Evolutionary conservation across 2,888 invertebrate species (phyloP).

Genomic region (Dryocosmus kuriphilus): DNA sequence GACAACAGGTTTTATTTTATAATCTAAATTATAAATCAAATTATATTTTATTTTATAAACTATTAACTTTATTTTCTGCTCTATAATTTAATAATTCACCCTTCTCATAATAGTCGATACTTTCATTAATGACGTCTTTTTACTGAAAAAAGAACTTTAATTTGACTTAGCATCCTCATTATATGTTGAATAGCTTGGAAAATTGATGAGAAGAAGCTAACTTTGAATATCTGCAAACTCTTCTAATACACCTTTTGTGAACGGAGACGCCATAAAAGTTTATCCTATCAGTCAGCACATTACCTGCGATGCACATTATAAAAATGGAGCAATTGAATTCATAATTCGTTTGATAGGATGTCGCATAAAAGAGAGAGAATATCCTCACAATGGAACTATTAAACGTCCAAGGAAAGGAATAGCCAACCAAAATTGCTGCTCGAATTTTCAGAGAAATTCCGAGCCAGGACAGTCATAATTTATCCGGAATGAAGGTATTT

Average conservation of each 20-base stretch:
- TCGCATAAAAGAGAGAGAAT: slow-evolving; percentile 20
- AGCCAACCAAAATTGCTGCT: slow-evolving; percentile 25
- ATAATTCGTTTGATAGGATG: slow-evolving; percentile 6
- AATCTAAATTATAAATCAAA: too few relatives aligned
- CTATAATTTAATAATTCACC: not conserved
- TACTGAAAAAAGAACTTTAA: not conserved
- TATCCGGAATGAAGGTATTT: slow-evolving; percentile 31
- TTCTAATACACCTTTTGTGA: slow-evolving; percentile 9
- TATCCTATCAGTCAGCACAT: slow-evolving; percentile 4
- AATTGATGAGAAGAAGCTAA: not conserved
- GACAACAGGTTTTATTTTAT: too few relatives aligned
- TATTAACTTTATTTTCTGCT: too few relatives aligned
- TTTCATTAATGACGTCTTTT: too few relatives aligned
- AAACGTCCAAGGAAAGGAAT: slow-evolving; percentile 24
- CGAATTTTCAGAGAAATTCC: slow-evolving; percentile 31
- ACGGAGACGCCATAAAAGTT: slow-evolving; percentile 4
- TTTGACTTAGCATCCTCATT: not conserved
- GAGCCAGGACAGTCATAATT: slow-evolving; percentile 1
- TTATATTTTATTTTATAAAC: too few relatives aligned
- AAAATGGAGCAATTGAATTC: slow-evolving; percentile 1
- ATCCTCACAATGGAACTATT: slow-evolving; percentile 26
- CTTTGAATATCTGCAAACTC: slow-evolving; percentile 1
- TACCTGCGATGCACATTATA: not conserved
- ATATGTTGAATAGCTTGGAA: slow-evolving; percentile 3
- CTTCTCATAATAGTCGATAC: not conserved